Evolutionary conservation across 2,888 invertebrate species (phyloP).

Genomic region (Reticulitermes lucifugus): DNA sequence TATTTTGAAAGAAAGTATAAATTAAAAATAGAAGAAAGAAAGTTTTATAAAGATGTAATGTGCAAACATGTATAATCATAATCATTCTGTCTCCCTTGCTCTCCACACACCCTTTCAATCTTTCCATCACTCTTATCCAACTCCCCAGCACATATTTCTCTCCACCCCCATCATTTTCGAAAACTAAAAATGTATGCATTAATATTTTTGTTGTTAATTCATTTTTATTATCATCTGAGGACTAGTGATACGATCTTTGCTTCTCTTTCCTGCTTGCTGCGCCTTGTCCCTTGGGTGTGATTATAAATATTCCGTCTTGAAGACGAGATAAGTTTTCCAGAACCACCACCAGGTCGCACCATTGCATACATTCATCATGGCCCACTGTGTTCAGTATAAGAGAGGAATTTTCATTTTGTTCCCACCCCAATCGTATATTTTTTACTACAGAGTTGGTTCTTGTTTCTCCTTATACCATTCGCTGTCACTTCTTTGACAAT

Average conservation of each 20-base stretch:
- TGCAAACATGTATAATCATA: slow-evolving; percentile 1
- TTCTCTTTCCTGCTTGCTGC: slow-evolving; percentile 17
- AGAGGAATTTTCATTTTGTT: slow-evolving; percentile 25
- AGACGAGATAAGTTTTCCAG: slow-evolving; percentile 43
- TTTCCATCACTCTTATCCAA: neutral
- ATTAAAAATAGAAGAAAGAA: neutral
- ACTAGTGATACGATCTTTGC: slow-evolving; percentile 44
- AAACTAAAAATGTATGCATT: slow-evolving; percentile 43
- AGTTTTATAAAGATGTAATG: neutral
- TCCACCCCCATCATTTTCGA: neutral
- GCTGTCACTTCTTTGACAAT: neutral
- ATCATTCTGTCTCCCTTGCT: neutral
- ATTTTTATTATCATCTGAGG: slow-evolving; percentile 54
- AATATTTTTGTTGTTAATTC: slow-evolving; percentile 53
- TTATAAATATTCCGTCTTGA: slow-evolving; percentile 48
- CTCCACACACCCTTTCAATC: slow-evolving; percentile 28
- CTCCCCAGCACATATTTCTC: neutral
- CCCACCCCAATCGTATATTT: neutral
- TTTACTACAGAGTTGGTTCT: neutral
- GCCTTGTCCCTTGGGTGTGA: slow-evolving; percentile 38
- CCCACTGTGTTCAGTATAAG: neutral
- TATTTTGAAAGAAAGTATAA: neutral
- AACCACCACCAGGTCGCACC: slow-evolving; percentile 41
- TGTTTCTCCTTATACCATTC: neutral
- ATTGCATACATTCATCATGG: slow-evolving; percentile 43